These are phyloP conservation scores for Drosophila mercatorum DNA, from an alignment of 2,888 invertebrate genomes.

Conservation along the genomic window DNA sequence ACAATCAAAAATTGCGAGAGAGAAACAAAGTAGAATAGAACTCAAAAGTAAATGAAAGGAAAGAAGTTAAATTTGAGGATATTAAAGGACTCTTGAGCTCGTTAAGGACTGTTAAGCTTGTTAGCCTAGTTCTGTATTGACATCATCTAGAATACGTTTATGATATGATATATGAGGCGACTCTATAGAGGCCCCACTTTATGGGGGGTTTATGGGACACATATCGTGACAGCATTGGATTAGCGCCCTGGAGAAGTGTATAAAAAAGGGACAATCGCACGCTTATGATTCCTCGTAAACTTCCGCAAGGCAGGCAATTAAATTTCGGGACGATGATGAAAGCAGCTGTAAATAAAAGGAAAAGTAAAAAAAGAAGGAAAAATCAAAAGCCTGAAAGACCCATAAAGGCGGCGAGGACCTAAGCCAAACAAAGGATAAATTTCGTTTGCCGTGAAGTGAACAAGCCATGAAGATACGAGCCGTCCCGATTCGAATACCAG, in stretches of 20 bases:
- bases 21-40: neutral
- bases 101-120: neutral
- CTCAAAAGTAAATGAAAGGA: neutral
- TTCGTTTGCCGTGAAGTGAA: constrained; percentile 59
- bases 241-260: constrained; percentile 13
- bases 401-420: constrained; percentile 37
- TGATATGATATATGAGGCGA: neutral
- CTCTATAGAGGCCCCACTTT: neutral
- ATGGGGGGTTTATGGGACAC: neutral
- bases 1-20: neutral
- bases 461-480: constrained; percentile 57
- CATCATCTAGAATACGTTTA: neutral
- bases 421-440: constrained; percentile 41
- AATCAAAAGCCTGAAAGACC: constrained; percentile 53
- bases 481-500: neutral
- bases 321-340: constrained; percentile 52
- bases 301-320: constrained; percentile 58
- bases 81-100: neutral
- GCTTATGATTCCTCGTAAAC: constrained; percentile 42
- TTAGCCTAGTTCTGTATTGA: neutral
- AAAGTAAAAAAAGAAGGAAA: constrained; percentile 39
- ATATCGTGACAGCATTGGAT: constrained; percentile 7
- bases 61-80: neutral
- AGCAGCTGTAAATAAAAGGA: constrained; percentile 39
- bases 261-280: constrained; percentile 26